Evolutionary conservation across 2,797 vertebrate species (phyloP), one percentile per base, ranked within the genome.

Genomic region (Tenualosa ilisha): DNA sequence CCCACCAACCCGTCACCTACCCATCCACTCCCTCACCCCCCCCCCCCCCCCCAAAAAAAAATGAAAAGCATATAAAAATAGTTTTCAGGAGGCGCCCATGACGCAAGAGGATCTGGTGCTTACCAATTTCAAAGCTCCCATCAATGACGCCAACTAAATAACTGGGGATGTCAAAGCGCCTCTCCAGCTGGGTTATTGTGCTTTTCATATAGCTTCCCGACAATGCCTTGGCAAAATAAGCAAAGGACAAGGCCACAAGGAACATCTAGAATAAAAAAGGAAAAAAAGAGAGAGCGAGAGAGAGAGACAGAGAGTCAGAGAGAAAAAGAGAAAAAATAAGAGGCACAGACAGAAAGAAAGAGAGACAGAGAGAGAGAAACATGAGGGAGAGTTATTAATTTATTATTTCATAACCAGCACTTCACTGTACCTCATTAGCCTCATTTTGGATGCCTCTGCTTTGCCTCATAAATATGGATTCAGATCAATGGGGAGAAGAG

Each of bases 121-220:
- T 96, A 98, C 98, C 98, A 61, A 99, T 97, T 96, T 98, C 98
- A 95, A 99, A 99, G 93, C 98, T 98, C 81, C 97, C 97, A n/a
- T 98, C 97, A 89, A 99, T 97, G 85, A 98, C 88, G 6, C 98
- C 98, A 88, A 98, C 97, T 91, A 98, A 92, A 89, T 97, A 98
- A 89, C 97, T 98, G 84, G 98, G 95, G 84, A 99, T 97, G 88
- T 98, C 97, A 89, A 99, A 99, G 86, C 97, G 94, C 90, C 97
- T 96, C 92, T 99, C 98, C 91, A 99, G 96, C 92, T 99, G 98
- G 17, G 98, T 99, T 88, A 98, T 97, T 91, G 97, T 97, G 89
- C 98, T 98, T 92, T 98, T 98, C 92, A 99, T 94, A 86, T 99
- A 99, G 91, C 96, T 97, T 91, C 97, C 97, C 82, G 97, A 95